Conservation (phyloP, 2,113 vertebrate genomes). For the Xiphophorus maculatus region DNA sequence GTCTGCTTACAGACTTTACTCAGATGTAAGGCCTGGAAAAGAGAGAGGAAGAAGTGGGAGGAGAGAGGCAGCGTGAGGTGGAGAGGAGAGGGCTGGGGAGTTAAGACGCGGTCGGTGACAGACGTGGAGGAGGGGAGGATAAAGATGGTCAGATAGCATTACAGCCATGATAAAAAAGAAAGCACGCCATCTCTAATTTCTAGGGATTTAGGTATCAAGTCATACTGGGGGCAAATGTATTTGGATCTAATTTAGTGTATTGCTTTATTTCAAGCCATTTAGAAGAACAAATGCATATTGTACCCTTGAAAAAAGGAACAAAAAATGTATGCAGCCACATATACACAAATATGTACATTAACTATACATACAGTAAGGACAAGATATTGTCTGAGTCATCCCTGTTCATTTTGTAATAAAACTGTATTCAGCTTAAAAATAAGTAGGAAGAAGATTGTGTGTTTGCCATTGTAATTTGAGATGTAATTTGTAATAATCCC, state of each 20-base stretch:
- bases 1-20: slow-evolving; percentile 71
- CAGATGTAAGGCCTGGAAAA: slow-evolving; percentile 11
- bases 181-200: neutral
- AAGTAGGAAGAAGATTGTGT: too few species aligned
- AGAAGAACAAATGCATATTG: too few species aligned
- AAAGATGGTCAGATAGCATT: slow-evolving; percentile 39
- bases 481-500: too few species aligned
- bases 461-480: too few species aligned
- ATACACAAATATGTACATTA: too few species aligned
- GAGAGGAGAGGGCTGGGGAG: slow-evolving; percentile 8
- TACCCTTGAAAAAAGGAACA: too few species aligned
- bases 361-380: too few species aligned
- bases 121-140: slow-evolving; percentile 15
- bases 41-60: slow-evolving; percentile 31
- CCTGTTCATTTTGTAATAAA: too few species aligned
- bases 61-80: slow-evolving; percentile 30
- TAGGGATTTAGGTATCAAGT: neutral
- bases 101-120: slow-evolving; percentile 22
- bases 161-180: neutral
- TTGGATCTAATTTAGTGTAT: neutral
- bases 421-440: too few species aligned
- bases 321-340: too few species aligned
- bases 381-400: too few species aligned
- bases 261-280: too few species aligned
- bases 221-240: neutral